A percentile compares a stretch with the other conserved stretches of the same genome.
These are phyloP conservation scores for Apolygus lucorum DNA, from an alignment of 1,140 invertebrate genomes.

Conservation along the genomic window DNA sequence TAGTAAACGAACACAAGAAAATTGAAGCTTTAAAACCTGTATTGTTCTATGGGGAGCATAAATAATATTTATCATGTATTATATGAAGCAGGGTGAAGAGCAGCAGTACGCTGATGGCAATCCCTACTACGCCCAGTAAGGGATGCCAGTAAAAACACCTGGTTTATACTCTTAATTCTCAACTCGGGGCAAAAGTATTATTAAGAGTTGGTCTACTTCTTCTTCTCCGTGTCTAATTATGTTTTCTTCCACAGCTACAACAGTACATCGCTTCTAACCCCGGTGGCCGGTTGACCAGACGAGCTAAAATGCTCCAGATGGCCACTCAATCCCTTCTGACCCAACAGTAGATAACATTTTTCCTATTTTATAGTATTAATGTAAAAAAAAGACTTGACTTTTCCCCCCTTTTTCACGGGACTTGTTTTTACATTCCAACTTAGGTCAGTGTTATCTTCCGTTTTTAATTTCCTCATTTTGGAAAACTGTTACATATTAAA, in stretches of 20 bases:
- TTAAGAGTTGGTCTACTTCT: too few relatives aligned
- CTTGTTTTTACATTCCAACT: background rate
- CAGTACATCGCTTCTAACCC: conserved; percentile 59
- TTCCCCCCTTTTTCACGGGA: background rate
- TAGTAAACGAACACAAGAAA: too few relatives aligned
- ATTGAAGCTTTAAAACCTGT: too few relatives aligned
- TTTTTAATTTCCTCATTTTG: background rate
- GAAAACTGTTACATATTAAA: background rate
- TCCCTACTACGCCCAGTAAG: too few relatives aligned
- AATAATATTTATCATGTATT: too few relatives aligned
- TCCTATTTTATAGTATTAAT: background rate
- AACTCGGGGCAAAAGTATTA: too few relatives aligned
- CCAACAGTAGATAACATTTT: background rate
- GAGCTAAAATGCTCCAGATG: conserved; percentile 71
- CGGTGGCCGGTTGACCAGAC: conserved; percentile 53
- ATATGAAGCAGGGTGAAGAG: too few relatives aligned
- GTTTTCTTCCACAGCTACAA: conserved; percentile 45
- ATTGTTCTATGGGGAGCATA: too few relatives aligned
- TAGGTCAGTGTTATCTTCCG: background rate
- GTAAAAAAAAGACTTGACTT: too few relatives aligned
- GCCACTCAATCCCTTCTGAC: conserved; percentile 52
- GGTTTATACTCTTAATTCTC: too few relatives aligned
- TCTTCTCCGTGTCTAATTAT: background rate
- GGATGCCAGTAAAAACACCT: too few relatives aligned
- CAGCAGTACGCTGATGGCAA: too few relatives aligned